Conservation (phyloP, 2,888 invertebrate species). For the Drosophila macrothrix region DNA sequence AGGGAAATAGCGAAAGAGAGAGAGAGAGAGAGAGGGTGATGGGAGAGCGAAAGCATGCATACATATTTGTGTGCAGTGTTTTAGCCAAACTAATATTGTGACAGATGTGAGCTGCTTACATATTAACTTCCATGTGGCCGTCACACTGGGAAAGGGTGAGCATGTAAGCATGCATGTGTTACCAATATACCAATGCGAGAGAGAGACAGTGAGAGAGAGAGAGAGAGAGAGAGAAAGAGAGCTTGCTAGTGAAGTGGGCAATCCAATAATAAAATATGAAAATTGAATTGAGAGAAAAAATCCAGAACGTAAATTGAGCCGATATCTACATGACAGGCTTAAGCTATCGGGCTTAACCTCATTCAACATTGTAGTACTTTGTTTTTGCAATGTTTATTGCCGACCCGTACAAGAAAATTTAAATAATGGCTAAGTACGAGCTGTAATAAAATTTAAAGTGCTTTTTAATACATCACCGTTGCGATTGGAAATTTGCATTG, state of each 20-base stretch:
- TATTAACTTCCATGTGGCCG: constrained; percentile 3
- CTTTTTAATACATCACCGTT: constrained; percentile 40
- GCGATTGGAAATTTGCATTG: constrained; percentile 44
- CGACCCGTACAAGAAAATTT: constrained; percentile 41
- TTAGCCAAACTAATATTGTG: constrained; percentile 11
- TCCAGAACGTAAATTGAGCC: constrained; percentile 30
- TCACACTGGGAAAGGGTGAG: not conserved
- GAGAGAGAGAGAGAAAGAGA: not conserved
- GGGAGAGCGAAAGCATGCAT: not conserved
- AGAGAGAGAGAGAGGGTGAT: not conserved
- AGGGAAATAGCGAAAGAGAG: too few species aligned
- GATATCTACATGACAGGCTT: constrained; percentile 18
- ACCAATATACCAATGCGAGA: not conserved
- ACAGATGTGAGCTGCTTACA: constrained; percentile 16
- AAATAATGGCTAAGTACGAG: constrained; percentile 39
- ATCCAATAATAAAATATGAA: constrained; percentile 44
- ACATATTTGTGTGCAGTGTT: constrained; percentile 1
- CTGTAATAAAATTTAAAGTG: constrained; percentile 56
- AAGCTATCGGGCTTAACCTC: constrained; percentile 34
- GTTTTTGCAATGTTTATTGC: constrained; percentile 1
- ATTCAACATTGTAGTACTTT: constrained; percentile 42
- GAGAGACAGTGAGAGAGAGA: not conserved
- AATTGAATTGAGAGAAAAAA: constrained; percentile 34
- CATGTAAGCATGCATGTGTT: constrained; percentile 4
- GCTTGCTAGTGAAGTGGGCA: not conserved